Conservation (phyloP, 2,797 vertebrate genomes). For the Sarcophilus harrisii region DNA sequence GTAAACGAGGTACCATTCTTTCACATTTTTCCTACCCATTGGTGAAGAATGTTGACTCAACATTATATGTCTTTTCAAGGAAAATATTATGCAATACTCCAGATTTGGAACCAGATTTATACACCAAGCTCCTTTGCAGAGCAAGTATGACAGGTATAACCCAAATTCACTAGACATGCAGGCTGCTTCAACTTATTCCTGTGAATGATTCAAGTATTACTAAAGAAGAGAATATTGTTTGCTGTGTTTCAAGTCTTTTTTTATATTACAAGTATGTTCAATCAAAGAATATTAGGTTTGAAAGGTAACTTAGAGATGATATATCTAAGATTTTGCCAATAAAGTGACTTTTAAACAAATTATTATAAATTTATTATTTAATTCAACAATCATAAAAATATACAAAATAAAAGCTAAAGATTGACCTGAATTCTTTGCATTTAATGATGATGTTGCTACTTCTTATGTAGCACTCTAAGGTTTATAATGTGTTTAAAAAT, state of each 20-base stretch:
- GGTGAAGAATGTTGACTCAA: neutral
- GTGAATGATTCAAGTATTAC: slow-evolving; percentile 44
- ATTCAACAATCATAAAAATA: neutral
- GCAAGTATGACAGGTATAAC: neutral
- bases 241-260: too few species aligned
- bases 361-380: neutral
- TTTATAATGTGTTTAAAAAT: neutral
- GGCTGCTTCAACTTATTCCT: neutral
- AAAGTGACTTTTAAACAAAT: neutral
- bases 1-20: neutral
- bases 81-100: neutral
- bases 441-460: neutral
- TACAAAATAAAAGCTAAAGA: neutral
- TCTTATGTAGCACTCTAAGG: neutral
- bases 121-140: neutral
- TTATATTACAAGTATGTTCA: neutral
- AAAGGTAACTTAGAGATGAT: neutral
- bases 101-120: neutral
- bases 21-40: neutral
- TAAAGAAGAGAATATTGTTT: slow-evolving; percentile 24
- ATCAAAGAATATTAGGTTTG: neutral
- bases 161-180: slow-evolving; percentile 4
- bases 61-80: neutral
- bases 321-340: neutral
- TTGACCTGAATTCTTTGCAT: neutral